Base-by-base conservation (phyloP, 1,140 invertebrate genomes). In the fruit fly (Drosophila melanogaster) region DNA sequence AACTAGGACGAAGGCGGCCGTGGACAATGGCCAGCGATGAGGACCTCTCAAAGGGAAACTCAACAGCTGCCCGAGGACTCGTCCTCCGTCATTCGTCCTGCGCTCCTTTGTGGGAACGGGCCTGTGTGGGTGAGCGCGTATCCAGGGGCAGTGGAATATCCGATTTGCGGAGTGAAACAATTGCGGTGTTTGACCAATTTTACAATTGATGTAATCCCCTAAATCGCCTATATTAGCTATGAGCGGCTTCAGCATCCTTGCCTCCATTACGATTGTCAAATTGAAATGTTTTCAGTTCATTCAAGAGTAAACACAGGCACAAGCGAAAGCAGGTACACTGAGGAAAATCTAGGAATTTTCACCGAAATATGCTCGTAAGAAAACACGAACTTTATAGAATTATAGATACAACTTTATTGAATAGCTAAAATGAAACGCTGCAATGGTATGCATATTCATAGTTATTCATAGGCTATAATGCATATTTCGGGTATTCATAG, bases 121-220 rank as follows among this genome's bases (percentile, higher is more conserved):
- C 11, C 14, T 41, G 38, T 77, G 60, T 56, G 53, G 44, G 72
- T 67, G 72, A 30, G 14, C 49, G 53, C 57, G 56, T 72, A 19
- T 60, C 84, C 90, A 77, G 75, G 72, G 71, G 79, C 84, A 89
- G 81, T 69, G 62, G 51, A 57, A 87, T 81, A 90, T 90, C 84
- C 89, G 83, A 90, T 90, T 90, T 90, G 80, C 78, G 26, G 79
- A 81, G 85, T 83, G 89, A 90, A 90, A 91, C 89, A 91, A 91
- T 91, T 91, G 85, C 70, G 78, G 76, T 91, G 77, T 91, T 91
- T 91, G 80, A 85, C 90, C 86, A 90, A 89, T 90, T 73, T 90
- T 65, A 86, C 81, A 86, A 86, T 86, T 65, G 71, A 73, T 54
- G 60, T 91, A 91, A 91, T 91, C 85, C 89, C 70, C 44, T 67